Evolutionary conservation across 2,888 invertebrate genomes (phyloP).

Genomic region (Leucophora obtusa): DNA sequence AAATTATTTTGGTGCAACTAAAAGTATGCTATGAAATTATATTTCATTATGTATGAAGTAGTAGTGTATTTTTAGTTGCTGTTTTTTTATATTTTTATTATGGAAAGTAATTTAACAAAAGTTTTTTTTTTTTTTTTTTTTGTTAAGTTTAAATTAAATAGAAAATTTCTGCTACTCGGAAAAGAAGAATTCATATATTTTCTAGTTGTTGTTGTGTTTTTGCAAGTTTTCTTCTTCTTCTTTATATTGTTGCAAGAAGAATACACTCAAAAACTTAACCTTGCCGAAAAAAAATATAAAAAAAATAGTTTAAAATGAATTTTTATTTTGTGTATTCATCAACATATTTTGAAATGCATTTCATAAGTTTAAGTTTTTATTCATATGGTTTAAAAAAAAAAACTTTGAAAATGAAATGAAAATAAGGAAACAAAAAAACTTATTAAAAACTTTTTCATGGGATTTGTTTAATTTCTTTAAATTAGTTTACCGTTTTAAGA

Average conservation of each 20-base stretch:
- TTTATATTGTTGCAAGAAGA: conserved; percentile 29
- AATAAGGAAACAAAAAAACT: neutral
- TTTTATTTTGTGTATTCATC: conserved; percentile 19
- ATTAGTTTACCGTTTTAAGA: neutral
- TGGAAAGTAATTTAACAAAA: conserved; percentile 58
- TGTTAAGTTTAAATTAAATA: neutral
- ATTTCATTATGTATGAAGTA: conserved; percentile 40
- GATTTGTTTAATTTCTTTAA: neutral
- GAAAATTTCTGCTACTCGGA: neutral
- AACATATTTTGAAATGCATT: conserved; percentile 13
- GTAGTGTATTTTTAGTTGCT: conserved; percentile 42
- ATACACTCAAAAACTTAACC: conserved; percentile 44
- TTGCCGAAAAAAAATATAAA: conserved; percentile 19
- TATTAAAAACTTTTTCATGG: neutral
- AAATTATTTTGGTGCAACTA: conserved; percentile 32
- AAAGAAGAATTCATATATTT: neutral
- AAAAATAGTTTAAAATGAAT: conserved; percentile 5
- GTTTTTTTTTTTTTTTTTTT: conserved; percentile 36
- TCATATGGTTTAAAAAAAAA: neutral
- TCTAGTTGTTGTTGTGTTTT: neutral
- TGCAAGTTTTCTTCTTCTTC: conserved; percentile 2
- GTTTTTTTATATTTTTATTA: conserved; percentile 45
- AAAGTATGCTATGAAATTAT: conserved; percentile 53
- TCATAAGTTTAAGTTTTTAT: conserved; percentile 5
- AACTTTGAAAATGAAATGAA: neutral